Percentiles rank a stretch among this genome's conserved stretches.
Evolutionary conservation across 2,797 vertebrate genomes (phyloP).

Genomic region (Coccyzus lansbergi): DNA sequence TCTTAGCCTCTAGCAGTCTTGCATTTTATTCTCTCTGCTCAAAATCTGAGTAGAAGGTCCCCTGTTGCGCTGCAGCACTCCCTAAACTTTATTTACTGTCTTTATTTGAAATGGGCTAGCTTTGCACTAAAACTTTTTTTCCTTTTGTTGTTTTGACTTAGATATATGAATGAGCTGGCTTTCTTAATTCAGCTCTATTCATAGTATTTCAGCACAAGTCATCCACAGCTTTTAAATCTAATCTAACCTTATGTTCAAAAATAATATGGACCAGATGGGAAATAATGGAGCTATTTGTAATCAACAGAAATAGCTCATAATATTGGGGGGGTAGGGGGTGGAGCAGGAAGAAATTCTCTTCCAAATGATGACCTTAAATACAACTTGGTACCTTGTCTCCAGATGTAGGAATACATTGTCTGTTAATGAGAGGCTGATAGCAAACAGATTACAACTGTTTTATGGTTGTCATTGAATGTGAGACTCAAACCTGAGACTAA

Average conservation of each 20-base stretch:
- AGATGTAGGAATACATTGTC: background rate
- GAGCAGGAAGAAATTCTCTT: background rate
- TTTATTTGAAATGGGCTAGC: background rate
- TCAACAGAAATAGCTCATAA: background rate
- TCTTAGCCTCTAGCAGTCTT: background rate
- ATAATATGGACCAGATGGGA: background rate
- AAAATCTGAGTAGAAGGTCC: background rate
- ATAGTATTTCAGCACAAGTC: background rate
- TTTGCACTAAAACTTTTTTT: background rate
- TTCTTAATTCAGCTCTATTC: background rate
- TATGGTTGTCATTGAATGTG: background rate
- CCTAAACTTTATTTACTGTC: background rate
- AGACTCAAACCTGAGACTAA: background rate
- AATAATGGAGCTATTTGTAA: background rate
- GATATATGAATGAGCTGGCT: background rate
- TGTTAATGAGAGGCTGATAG: background rate
- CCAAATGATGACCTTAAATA: background rate
- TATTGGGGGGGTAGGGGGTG: background rate
- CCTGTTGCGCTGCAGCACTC: background rate
- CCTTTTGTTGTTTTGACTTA: background rate
- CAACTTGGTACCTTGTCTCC: fast-evolving
- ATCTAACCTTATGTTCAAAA: background rate
- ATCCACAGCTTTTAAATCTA: background rate
- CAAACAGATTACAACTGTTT: background rate
- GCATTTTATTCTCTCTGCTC: background rate